Conservation (phyloP, 2,113 vertebrate genomes). For the Phaetusa simplex region DNA sequence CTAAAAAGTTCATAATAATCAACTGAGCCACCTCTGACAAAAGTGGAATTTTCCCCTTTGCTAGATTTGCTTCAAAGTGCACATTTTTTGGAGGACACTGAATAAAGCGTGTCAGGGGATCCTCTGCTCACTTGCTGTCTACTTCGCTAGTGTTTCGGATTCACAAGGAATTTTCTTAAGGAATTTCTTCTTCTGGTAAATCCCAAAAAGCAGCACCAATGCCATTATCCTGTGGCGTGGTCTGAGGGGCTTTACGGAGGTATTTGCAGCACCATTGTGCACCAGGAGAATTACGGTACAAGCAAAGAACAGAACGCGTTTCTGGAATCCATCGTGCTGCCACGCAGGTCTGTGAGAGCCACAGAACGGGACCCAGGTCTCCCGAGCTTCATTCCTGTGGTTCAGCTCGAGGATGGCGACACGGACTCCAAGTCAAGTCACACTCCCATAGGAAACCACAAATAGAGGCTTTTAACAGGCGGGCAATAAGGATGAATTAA, state of each 20-base stretch:
- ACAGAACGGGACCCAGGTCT: neutral
- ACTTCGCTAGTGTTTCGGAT: neutral
- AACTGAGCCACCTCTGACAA: neutral
- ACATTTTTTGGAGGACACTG: neutral
- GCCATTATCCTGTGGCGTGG: neutral
- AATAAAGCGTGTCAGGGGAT: neutral
- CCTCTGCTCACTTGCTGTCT: neutral
- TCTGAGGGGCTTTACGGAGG: neutral
- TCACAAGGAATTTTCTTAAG: neutral
- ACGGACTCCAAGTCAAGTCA: neutral
- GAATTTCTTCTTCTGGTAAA: neutral
- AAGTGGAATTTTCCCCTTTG: slow-evolving; percentile 23
- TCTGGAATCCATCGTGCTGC: neutral
- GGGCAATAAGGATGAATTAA: neutral
- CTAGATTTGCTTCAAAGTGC: neutral
- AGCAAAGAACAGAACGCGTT: neutral
- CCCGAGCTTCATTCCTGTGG: neutral
- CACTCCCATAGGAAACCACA: neutral
- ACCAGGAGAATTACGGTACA: neutral
- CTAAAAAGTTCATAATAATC: neutral
- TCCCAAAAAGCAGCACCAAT: neutral
- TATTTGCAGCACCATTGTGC: neutral
- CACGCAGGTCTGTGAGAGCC: fast-evolving
- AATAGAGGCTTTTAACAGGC: neutral
- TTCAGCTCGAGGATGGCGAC: neutral